phyloP scores from a whole-genome alignment of 2,113 vertebrate genomes.

The Mastomys coucha region DNA sequence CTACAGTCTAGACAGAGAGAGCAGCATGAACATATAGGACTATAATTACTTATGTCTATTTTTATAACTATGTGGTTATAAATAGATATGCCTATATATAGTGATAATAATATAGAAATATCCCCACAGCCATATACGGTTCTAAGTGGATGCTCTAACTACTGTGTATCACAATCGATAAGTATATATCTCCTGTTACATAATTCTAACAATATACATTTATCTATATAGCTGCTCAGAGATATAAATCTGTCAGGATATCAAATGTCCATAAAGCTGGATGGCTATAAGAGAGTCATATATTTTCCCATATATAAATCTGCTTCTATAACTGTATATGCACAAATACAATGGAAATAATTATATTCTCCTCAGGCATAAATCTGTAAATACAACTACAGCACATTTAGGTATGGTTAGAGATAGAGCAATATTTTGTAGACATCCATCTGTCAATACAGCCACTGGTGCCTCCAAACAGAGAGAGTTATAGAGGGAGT shows the following conservation, averaged over 20 bases:
- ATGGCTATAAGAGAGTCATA: conserved; percentile 74
- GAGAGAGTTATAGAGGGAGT: conserved; percentile 76
- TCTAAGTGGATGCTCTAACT: conserved; percentile 74
- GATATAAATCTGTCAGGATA: conserved; percentile 82
- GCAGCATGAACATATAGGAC: conserved; percentile 70
- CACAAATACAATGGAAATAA: conserved; percentile 82
- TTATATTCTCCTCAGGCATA: conserved; percentile 80
- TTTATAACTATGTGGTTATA: conserved; percentile 82
- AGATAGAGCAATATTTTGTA: conserved; percentile 79
- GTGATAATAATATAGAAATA: conserved; percentile 82
- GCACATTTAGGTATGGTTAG: conserved; percentile 80
- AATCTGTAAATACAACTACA: conserved; percentile 81
- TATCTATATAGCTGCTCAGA: conserved; percentile 80
- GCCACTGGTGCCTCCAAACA: conserved; percentile 72
- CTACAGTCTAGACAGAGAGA: conserved; percentile 71
- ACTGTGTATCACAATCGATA: conserved; percentile 81
- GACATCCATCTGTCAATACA: conserved; percentile 80
- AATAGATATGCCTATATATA: conserved; percentile 81
- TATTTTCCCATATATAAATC: conserved; percentile 82
- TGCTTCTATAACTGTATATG: conserved; percentile 78
- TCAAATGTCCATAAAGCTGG: conserved; percentile 81
- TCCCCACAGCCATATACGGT: conserved; percentile 69
- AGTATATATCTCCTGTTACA: conserved; percentile 80
- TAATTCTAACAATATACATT: conserved; percentile 80
- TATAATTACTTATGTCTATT: conserved; percentile 79